Base-by-base conservation (phyloP, 30 jellyfish, hydroid and myxozoan genomes). In the Aurelia coerulea region DNA sequence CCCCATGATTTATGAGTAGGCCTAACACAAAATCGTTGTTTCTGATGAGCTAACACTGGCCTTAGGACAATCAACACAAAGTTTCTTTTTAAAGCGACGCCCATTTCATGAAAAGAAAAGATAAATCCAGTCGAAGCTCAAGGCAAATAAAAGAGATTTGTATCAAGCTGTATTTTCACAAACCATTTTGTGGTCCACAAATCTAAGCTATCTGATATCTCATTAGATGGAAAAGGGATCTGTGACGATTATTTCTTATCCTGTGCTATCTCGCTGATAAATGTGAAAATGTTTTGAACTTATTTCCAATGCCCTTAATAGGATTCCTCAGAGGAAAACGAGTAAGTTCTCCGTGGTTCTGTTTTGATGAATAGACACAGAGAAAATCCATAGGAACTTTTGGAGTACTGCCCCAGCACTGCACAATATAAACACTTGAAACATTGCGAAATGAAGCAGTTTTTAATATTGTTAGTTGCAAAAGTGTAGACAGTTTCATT, bases 131-230 rank as follows among this genome's bases (percentile, higher is more conserved):
- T 33, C 50, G 18, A 14, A 33, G 78, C 78, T 67, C 18, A 35
- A 14, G 18, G 78, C 53, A 31, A 67, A 23, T 33, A 53, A 31
- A 12, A 46, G 50, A 56, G 29, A n/a, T 46, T 74, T 35, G 31
- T 39, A n/a, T 17, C 71, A 53, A n/a, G 69, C 69, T n/a, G 56
- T 52, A 76, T 76, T 53, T 70, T 56, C 84, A 15, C 84, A 70
- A 54, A 58, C 56, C 84, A 72, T 82, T 68, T 70, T 67, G 67
- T 72, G 92, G 92, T 62, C 76, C 78, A 17, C 65, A 32, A 34
- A 7, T 29, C 81, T 73, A 59, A 83, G 86, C 86, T 51, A 70
- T 72, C 74, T 62, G 77, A 69, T 62, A 83, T 83, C 83, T 69
- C 81, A 65, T 62, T 63, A 74, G 86, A 49, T 83, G 35, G 37